Conservation (phyloP, 2,113 vertebrate species). For the Turdus rufiventris region DNA sequence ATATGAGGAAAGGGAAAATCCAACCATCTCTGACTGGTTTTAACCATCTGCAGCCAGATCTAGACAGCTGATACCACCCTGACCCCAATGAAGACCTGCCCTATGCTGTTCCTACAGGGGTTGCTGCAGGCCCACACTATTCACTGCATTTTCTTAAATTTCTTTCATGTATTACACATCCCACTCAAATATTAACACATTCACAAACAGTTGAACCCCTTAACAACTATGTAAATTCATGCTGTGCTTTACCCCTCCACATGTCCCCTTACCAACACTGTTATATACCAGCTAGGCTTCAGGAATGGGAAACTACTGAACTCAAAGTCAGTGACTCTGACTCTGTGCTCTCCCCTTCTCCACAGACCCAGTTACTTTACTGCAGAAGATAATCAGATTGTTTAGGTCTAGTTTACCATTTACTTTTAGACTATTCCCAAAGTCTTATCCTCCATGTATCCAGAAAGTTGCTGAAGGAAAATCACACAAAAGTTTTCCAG, state of each 20-base stretch:
- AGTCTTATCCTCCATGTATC: background rate
- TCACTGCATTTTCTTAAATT: background rate
- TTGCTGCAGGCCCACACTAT: background rate
- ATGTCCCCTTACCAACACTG: background rate
- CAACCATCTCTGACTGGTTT: fast-evolving
- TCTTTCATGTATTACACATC: background rate
- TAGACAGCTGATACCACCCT: fast-evolving
- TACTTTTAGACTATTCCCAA: background rate
- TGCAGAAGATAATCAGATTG: background rate
- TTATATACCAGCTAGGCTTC: background rate
- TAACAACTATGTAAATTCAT: background rate
- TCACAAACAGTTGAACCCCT: background rate
- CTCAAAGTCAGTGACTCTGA: background rate
- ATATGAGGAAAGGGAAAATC: background rate
- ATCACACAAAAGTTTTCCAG: background rate
- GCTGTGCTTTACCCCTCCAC: background rate
- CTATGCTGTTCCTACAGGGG: background rate
- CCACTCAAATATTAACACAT: background rate
- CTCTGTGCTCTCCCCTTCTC: background rate
- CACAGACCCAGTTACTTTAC: background rate
- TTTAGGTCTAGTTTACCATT: background rate
- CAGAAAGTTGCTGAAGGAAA: background rate
- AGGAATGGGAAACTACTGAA: background rate
- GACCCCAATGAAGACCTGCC: background rate
- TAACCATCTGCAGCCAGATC: background rate